Conservation (phyloP, 2,888 invertebrate species). For the Furcula furcula region DNA sequence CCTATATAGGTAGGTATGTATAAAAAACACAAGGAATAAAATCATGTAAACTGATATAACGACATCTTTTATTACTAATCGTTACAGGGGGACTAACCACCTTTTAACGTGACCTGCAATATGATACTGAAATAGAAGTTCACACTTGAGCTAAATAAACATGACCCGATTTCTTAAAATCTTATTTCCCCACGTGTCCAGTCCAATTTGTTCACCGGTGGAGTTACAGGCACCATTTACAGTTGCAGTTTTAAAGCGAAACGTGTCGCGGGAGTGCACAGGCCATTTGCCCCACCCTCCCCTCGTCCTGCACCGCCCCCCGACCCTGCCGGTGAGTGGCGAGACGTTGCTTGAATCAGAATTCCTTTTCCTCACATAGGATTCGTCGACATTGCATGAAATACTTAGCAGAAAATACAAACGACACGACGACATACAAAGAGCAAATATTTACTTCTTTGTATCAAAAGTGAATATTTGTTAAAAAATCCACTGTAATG, state of each 20-base stretch:
- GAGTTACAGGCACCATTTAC: constrained; percentile 15
- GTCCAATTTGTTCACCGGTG: background rate
- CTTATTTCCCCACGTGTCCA: background rate
- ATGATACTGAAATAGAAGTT: too few relatives aligned
- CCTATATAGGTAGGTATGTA: too few relatives aligned
- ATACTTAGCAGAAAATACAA: too few relatives aligned
- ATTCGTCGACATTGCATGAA: constrained; percentile 16
- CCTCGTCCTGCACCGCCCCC: background rate
- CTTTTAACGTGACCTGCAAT: too few relatives aligned
- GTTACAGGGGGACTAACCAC: too few relatives aligned
- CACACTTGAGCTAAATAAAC: constrained; percentile 2
- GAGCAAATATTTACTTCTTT: too few relatives aligned
- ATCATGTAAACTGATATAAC: too few relatives aligned
- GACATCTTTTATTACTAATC: too few relatives aligned
- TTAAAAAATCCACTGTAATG: too few relatives aligned
- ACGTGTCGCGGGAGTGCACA: constrained; percentile 27
- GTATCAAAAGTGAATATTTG: too few relatives aligned
- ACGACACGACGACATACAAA: too few relatives aligned
- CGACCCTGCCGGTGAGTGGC: constrained; percentile 16
- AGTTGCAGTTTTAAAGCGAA: constrained; percentile 19
- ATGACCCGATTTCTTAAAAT: constrained; percentile 2
- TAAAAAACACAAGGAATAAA: too few relatives aligned
- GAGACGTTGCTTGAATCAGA: constrained; percentile 27
- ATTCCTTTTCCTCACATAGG: constrained; percentile 18
- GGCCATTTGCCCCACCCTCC: constrained; percentile 21